These are phyloP conservation scores for Carcina quercana DNA, from an alignment of 2,888 invertebrate genomes.

Conservation along the genomic window DNA sequence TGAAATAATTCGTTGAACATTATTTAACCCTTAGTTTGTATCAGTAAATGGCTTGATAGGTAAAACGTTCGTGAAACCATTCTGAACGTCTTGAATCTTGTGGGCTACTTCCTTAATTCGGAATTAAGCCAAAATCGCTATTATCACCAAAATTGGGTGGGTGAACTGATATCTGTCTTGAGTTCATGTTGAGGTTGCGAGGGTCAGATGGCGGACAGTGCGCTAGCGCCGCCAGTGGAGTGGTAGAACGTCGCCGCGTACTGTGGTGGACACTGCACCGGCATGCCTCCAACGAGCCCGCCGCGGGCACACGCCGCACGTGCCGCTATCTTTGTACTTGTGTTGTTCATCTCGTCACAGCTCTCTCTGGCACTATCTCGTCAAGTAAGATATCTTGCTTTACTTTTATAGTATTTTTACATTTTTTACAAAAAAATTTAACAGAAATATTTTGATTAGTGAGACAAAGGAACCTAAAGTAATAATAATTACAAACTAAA, in stretches of 20 bases:
- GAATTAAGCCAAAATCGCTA: conserved; percentile 41
- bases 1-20: no score
- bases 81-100: no score
- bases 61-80: no score
- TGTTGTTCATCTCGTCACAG: conserved; percentile 10
- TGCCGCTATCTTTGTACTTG: conserved; percentile 12
- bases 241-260: conserved; percentile 45
- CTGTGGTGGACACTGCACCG: conserved; percentile 44
- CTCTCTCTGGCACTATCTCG: conserved; percentile 6
- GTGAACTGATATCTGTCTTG: conserved; percentile 62
- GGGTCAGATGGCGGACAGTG: conserved; percentile 57
- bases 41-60: no score
- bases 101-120: no score
- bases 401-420: conserved; percentile 9
- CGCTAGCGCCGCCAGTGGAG: conserved; percentile 25
- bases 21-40: no score
- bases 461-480: no score
- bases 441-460: no score
- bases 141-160: conserved; percentile 67
- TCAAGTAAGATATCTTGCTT: conserved; percentile 25
- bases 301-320: conserved; percentile 17
- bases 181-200: conserved; percentile 52
- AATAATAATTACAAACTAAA: no score
- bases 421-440: conserved; percentile 7
- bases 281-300: conserved; percentile 43